Evolutionary conservation across 2,113 vertebrate species (phyloP).

Genomic region (Cinclus cinclus): DNA sequence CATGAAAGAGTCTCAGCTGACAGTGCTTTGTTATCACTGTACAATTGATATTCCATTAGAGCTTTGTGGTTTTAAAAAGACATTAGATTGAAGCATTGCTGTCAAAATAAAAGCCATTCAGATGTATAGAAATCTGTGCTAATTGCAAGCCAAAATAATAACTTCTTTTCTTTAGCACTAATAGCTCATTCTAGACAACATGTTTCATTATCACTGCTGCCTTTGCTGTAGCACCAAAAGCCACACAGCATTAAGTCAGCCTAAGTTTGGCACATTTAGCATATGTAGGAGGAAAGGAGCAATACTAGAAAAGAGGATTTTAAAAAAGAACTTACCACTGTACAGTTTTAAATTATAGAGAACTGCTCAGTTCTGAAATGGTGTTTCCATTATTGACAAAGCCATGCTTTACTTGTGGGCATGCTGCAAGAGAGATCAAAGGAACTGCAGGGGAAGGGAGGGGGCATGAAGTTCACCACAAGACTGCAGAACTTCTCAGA

Average conservation of each 20-base stretch:
- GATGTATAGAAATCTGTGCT: not conserved
- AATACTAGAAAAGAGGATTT: not conserved
- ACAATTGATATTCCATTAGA: not conserved
- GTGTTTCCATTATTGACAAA: slow-evolving; percentile 1
- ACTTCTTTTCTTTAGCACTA: not conserved
- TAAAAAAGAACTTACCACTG: slow-evolving; percentile 21
- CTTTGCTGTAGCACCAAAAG: not conserved
- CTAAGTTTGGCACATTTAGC: not conserved
- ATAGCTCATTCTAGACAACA: not conserved
- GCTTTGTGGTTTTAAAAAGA: not conserved
- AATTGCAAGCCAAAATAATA: slow-evolving; percentile 2
- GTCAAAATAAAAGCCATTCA: slow-evolving; percentile 21
- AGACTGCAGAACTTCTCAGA: not conserved
- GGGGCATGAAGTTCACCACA: not conserved
- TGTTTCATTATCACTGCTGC: not conserved
- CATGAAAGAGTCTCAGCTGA: not conserved
- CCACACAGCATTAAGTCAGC: not conserved
- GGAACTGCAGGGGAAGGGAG: not conserved
- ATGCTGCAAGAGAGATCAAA: not conserved
- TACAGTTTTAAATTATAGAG: not conserved
- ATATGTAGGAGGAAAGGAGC: not conserved
- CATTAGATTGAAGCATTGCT: not conserved
- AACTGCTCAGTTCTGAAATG: not conserved
- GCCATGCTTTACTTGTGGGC: not conserved
- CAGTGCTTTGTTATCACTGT: not conserved